phyloP scores from a whole-genome alignment of 2,888 invertebrate genomes.

The Yponomeuta malinellus region DNA sequence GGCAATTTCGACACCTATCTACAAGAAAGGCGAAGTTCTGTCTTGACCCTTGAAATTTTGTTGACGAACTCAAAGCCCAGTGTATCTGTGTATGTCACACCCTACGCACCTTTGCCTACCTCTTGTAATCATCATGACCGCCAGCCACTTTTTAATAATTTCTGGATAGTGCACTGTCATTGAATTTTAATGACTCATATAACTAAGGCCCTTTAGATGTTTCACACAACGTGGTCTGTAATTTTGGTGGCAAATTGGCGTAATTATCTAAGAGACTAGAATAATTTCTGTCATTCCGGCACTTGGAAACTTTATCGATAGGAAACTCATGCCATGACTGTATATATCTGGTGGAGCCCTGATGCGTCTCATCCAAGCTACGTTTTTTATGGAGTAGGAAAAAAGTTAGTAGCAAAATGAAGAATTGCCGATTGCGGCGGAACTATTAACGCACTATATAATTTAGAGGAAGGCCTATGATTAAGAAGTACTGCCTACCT shows the following conservation, averaged over 20 bases:
- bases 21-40: constrained; percentile 66
- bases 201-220: constrained; percentile 10
- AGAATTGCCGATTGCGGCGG: constrained; percentile 70
- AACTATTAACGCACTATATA: constrained; percentile 67
- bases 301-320: too few species aligned
- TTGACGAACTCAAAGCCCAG: constrained; percentile 49
- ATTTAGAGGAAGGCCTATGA: constrained; percentile 70
- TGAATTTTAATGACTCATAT: constrained; percentile 51
- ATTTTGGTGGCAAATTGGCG: constrained; percentile 47
- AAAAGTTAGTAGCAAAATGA: constrained; percentile 58
- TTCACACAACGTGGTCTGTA: constrained; percentile 48
- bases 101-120: constrained; percentile 36
- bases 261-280: constrained; percentile 16
- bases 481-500: constrained; percentile 72
- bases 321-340: not conserved
- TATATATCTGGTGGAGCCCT: not conserved
- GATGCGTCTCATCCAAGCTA: not conserved
- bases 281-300: too few species aligned
- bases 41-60: constrained; percentile 61
- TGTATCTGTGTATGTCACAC: constrained; percentile 34
- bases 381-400: not conserved
- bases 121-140: constrained; percentile 35
- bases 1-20: constrained; percentile 72
- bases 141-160: constrained; percentile 58
- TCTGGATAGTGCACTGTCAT: constrained; percentile 57